Base-by-base conservation (phyloP, 2,797 vertebrate genomes). In the Anas capensis region DNA sequence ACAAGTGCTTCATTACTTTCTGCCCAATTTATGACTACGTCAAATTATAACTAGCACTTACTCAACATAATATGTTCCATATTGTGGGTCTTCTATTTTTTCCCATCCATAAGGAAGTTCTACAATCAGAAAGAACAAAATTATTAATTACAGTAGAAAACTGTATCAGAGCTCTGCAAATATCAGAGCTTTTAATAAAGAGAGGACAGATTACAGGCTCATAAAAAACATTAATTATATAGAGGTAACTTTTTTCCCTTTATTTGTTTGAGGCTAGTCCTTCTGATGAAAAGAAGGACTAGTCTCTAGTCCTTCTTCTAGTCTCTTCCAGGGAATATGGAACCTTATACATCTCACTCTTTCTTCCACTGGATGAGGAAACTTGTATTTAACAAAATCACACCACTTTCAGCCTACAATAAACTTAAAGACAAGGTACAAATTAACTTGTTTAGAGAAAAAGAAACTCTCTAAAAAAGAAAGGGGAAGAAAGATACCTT, bases 41-140 rank as follows among this genome's bases (percentile, higher is more conserved):
- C 62, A 66, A 92, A 31, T 16, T 71, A 14, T 44, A 82, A 90
- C 36, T 33, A 65, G 89, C 93, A 99, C 99, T 99, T 97, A 99
- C 99, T 99, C 99, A 24, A 99, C 99, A 3, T 99, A 99, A 75
- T 99, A 99, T 24, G 98, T 99, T 91, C 99, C 99, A 6, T 99
- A 99, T 64, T 99, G 99, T 57, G 99, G 99, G 95, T 99, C 99
- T 90, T 99, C 99, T 88, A 99, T 99, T 98, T 99, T 99, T 97
- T 99, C 99, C 99, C 99, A 99, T 91, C 99, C 99, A 46, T 99
- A 99, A 65, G 99, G 99, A 97, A 99, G 98, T 97, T 99, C 99
- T 99, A 97, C 7, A 97, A 97, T 73, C 65, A 96, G 65, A 97
- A 65, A 92, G 38, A 93, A 88, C 62, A 84, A 79, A 86, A 73